Evolutionary conservation across 2,888 invertebrate genomes (phyloP).

Genomic region (Campoletis raptor): DNA sequence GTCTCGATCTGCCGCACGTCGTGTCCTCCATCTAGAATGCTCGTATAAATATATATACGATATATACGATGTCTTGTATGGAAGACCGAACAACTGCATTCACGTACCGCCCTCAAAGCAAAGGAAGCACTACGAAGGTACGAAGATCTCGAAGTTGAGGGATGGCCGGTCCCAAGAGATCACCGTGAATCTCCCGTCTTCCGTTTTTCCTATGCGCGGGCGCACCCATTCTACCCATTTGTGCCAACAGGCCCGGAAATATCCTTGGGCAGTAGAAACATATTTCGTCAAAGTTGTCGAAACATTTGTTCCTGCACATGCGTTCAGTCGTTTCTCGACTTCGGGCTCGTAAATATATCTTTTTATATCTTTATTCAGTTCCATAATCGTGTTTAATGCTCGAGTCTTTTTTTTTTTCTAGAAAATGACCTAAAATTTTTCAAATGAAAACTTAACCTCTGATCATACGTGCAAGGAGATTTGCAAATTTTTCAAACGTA

Average conservation of each 20-base stretch:
- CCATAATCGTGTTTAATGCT: neutral
- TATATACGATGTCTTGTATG: conserved; percentile 16
- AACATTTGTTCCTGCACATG: conserved; percentile 58
- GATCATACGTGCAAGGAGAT: no score
- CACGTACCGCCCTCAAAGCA: conserved; percentile 51
- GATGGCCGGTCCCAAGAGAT: conserved; percentile 75
- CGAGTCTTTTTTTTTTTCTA: neutral
- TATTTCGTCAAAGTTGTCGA: conserved; percentile 40
- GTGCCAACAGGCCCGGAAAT: conserved; percentile 62
- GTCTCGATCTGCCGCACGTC: conserved; percentile 55
- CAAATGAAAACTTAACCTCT: neutral
- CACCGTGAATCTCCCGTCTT: conserved; percentile 66
- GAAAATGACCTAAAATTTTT: neutral
- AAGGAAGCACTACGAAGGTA: conserved; percentile 51
- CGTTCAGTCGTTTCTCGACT: conserved; percentile 25
- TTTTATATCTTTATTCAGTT: neutral
- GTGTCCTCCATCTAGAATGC: conserved; percentile 40
- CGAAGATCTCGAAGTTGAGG: conserved; percentile 74
- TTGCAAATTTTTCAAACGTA: no score
- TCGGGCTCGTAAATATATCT: conserved; percentile 30
- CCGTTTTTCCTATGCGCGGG: conserved; percentile 41
- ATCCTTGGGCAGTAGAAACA: conserved; percentile 39
- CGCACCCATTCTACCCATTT: conserved; percentile 53
- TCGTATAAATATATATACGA: conserved; percentile 41
- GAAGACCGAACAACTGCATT: conserved; percentile 59